These are phyloP conservation scores for Dinomys branickii DNA, from an alignment of 2,113 vertebrate species.

Conservation along the genomic window DNA sequence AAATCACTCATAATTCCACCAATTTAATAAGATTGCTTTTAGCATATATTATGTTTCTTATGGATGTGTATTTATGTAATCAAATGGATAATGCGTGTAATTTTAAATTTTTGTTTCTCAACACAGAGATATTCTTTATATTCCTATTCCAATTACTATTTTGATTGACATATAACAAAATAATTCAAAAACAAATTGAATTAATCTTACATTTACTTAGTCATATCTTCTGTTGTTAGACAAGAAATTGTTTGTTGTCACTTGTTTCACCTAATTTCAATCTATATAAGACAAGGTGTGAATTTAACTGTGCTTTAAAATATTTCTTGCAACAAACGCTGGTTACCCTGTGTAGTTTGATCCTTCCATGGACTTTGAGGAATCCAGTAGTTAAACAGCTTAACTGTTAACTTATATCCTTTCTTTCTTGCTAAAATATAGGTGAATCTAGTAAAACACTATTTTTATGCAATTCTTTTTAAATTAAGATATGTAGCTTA, in stretches of 20 bases:
- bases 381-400: not conserved
- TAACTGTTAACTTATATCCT: not conserved
- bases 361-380: not conserved
- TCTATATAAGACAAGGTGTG: not conserved
- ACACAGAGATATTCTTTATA: not conserved
- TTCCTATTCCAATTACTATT: constrained; percentile 19
- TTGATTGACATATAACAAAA: not conserved
- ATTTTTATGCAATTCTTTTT: constrained; percentile 28
- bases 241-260: too few relatives aligned
- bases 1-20: not conserved
- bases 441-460: not conserved
- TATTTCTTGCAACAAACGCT: not conserved
- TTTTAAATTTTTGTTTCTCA: constrained; percentile 36
- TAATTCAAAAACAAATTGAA: not conserved
- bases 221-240: not conserved
- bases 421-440: not conserved
- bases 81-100: not conserved
- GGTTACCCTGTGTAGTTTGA: not conserved
- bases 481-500: constrained; percentile 32
- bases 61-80: not conserved
- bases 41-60: not conserved
- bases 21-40: not conserved
- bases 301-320: not conserved
- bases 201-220: constrained; percentile 24
- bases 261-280: constrained; percentile 24